phyloP scores from a whole-genome alignment of 2,888 invertebrate genomes.

The Rhorus exstirpatorius region DNA sequence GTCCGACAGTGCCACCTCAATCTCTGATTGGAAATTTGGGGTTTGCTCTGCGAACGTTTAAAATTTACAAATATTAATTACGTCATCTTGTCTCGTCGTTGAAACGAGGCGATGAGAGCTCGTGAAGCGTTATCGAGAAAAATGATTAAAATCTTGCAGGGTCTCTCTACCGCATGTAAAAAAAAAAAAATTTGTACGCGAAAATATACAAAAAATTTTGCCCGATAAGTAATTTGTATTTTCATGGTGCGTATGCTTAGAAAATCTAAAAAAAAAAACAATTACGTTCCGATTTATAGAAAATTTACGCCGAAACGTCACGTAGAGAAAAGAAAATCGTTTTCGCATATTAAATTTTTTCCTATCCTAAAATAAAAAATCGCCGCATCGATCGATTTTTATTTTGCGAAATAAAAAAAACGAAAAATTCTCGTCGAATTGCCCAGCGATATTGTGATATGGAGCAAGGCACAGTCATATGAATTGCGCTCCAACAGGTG shows the following conservation, averaged over 20 bases:
- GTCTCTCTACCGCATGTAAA: background rate
- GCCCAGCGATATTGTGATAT: conserved; percentile 63
- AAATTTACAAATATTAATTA: background rate
- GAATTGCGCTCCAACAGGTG: conserved; percentile 99
- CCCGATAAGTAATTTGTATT: too few species aligned
- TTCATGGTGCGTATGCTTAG: too few species aligned
- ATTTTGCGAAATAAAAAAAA: too few species aligned
- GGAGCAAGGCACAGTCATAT: conserved; percentile 89
- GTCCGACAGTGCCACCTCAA: too few species aligned
- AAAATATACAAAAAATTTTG: background rate
- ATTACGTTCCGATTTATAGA: too few species aligned
- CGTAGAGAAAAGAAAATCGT: too few species aligned
- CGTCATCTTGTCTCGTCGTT: background rate
- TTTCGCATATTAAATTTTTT: too few species aligned
- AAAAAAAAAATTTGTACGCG: background rate
- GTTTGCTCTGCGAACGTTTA: background rate
- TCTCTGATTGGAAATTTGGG: background rate
- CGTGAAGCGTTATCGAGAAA: conserved; percentile 9
- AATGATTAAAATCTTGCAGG: background rate
- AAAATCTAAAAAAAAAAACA: too few species aligned
- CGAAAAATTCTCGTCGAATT: too few species aligned
- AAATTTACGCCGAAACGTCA: too few species aligned
- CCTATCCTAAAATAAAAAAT: too few species aligned
- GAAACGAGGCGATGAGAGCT: background rate
- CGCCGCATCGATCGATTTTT: too few species aligned